A percentile compares a stretch with the other conserved stretches of the same genome.
Conservation (phyloP, 1,140 invertebrate genomes). For the Lordiphosa collinella region DNA sequence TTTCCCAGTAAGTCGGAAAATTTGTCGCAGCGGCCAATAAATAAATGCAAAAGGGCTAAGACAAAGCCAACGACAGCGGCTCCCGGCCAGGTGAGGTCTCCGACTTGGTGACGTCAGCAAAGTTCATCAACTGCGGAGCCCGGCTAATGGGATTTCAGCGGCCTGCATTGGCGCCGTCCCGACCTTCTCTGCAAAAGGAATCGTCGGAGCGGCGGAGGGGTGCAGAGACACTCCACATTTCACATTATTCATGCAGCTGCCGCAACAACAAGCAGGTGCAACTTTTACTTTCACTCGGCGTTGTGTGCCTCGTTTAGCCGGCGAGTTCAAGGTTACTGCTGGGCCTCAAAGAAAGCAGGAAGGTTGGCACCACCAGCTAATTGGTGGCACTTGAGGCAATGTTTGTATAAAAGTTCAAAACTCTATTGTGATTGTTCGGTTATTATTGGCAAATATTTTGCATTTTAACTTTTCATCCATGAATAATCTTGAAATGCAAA, state of each 20-base stretch:
- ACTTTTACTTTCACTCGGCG: slow-evolving; percentile 65
- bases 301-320: slow-evolving; percentile 59
- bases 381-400: slow-evolving; percentile 44
- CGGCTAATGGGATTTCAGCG: slow-evolving; percentile 29
- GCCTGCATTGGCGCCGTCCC: slow-evolving; percentile 42
- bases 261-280: slow-evolving; percentile 46
- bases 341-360: not conserved
- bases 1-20: slow-evolving; percentile 13
- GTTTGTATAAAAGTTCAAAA: not conserved
- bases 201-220: not conserved
- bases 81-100: slow-evolving; percentile 15
- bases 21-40: slow-evolving; percentile 72
- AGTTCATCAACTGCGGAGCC: slow-evolving; percentile 45
- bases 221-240: slow-evolving; percentile 49
- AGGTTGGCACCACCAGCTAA: slow-evolving; percentile 32
- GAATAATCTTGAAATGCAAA: not conserved
- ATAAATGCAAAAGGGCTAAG: slow-evolving; percentile 35
- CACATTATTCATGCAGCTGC: slow-evolving; percentile 72
- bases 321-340: slow-evolving; percentile 63
- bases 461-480: too few species aligned
- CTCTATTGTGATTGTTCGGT: too few species aligned
- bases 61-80: slow-evolving; percentile 37
- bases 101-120: slow-evolving; percentile 55
- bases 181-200: slow-evolving; percentile 44
- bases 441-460: too few species aligned